phyloP scores from a whole-genome alignment of 2,113 vertebrate species.

The Progne subis region DNA sequence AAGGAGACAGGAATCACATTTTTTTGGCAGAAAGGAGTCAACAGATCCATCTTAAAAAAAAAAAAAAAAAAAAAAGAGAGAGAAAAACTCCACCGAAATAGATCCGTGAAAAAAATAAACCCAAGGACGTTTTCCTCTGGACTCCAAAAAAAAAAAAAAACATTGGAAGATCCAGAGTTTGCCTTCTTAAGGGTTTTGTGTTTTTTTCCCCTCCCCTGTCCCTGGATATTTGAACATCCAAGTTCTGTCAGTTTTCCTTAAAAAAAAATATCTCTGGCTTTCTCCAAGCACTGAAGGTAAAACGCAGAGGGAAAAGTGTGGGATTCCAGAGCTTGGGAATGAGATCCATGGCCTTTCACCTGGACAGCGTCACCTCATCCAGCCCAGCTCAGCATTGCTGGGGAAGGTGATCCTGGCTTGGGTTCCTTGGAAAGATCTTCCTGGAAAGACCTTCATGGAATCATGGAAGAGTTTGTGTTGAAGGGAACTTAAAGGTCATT shows the following conservation, averaged over 20 bases:
- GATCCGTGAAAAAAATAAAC: background rate
- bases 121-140: background rate
- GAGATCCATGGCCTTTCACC: background rate
- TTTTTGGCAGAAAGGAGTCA: background rate
- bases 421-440: background rate
- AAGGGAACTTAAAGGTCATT: background rate
- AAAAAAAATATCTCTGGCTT: fast-evolving
- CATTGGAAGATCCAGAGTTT: background rate
- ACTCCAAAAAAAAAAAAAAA: background rate
- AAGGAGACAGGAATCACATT: background rate
- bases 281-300: background rate
- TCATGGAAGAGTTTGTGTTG: background rate
- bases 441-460: background rate
- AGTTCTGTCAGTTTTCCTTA: background rate
- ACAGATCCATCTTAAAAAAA: background rate
- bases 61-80: no score
- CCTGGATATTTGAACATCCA: background rate
- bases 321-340: background rate
- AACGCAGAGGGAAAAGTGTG: background rate
- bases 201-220: background rate
- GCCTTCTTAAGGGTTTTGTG: background rate
- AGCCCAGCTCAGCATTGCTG: background rate
- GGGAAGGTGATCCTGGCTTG: background rate
- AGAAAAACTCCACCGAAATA: background rate
- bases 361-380: background rate